Base-by-base conservation (phyloP, 1,140 invertebrate species). In the Hylaeus anthracinus region DNA sequence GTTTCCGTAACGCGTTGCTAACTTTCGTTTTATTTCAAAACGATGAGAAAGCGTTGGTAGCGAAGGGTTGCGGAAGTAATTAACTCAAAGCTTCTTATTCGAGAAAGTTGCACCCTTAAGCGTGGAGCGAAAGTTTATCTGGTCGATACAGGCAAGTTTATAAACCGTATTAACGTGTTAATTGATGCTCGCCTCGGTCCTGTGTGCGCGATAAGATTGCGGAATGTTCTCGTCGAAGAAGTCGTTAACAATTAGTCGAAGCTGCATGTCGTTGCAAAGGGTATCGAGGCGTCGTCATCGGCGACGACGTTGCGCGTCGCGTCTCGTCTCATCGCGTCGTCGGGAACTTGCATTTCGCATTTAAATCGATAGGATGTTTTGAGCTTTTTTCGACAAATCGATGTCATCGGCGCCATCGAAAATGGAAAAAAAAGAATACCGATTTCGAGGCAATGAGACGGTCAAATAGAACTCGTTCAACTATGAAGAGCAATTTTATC, bases 11-110 rank as follows among this genome's bases (percentile, higher is more conserved):
- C 60, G 26, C 10, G n/a, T 45, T 45, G 41, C 41, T 63, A 39
- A 69, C 39, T 53, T 14, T 37, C 12, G 58, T 78, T 78, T 37
- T 60, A 41, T 64, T 63, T 55, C 60, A 9, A 26, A 61, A 77
- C 26, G 55, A 43, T 41, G 14, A 37, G 43, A 6, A 10, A 26
- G 8, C 12, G 69, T 15, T 37, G 5, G 41, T 43, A 65, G 65
- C 69, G 69, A 67, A 45, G 58, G 58, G 6, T 60, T n/a, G 56
- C 26, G 53, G 58, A 77, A 56, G 74, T 81, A 81, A 81, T 77
- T 77, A 65, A 71, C 66, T 39, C 60, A 56, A 70, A 64, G 74
- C 55, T 81, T 77, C 79, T 77, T 69, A 70, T 75, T 51, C 66
- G 14, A 10, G 51, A 6, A 77, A 77, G 56, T 77, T 81, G 43